These are phyloP conservation scores for Poliocrania exsul DNA, from an alignment of 2,797 vertebrate genomes.

Conservation along the genomic window DNA sequence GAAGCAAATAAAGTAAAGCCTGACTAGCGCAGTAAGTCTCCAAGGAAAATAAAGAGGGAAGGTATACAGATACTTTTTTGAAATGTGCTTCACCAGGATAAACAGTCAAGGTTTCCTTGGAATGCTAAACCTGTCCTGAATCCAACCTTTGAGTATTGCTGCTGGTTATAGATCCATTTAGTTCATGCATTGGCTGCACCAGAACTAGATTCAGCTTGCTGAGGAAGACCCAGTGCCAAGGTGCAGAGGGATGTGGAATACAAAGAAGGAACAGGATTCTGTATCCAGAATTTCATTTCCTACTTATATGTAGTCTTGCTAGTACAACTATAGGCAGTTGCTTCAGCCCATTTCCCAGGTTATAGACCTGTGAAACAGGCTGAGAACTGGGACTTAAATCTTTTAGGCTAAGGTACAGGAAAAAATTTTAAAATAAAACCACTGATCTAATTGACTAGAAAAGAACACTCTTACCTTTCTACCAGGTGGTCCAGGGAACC, in stretches of 20 bases:
- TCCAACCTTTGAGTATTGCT: background rate
- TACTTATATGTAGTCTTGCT: background rate
- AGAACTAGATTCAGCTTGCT: background rate
- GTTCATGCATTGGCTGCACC: background rate
- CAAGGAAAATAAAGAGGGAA: background rate
- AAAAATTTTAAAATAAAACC: background rate
- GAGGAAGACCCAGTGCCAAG: background rate
- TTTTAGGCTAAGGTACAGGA: background rate
- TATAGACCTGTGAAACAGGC: background rate
- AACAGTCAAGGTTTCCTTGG: background rate
- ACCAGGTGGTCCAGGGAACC: conserved; percentile 85
- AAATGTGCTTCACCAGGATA: background rate
- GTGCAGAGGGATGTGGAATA: background rate
- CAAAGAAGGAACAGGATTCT: background rate
- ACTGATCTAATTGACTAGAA: background rate
- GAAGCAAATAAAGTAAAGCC: background rate
- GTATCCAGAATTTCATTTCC: background rate
- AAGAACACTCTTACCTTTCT: conserved; percentile 84
- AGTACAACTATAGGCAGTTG: background rate
- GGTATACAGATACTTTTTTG: background rate
- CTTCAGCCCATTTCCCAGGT: background rate
- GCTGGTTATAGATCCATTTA: background rate
- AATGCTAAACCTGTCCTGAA: background rate
- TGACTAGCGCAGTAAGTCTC: background rate
- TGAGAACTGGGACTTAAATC: background rate